Base-by-base conservation (phyloP, 2,888 invertebrate species). In the Muscina levida region DNA sequence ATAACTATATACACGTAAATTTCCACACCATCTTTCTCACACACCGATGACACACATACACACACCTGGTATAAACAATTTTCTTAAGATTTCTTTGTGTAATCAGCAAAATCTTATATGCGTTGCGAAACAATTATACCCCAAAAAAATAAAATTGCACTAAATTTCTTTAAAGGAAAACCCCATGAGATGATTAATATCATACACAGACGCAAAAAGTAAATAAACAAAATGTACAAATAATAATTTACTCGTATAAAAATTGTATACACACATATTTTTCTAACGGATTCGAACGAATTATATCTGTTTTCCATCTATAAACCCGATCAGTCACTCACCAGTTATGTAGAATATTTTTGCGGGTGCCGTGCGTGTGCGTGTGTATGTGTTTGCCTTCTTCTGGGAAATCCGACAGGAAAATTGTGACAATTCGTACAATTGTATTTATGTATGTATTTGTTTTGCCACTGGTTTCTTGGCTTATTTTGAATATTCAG, bases 261-360 rank as follows among this genome's bases (percentile, higher is more conserved):
- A 46, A 46, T 65, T 46, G 46, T 65, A 26, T 65, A 46, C 46
- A 65, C 65, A 65, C 48, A 48, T 1, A 19, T 31, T 31, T 31
- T 31, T 8, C 8, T 31, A 31, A 31, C 8, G 8, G 8, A 31
- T 31, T 31, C 31, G 31, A 5, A 8, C 31, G 8, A 31, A 31
- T 5, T 31, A 5, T 31, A 8, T 31, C 31, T 31, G 3, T 31
- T 31, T 31, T 31, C 31, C 31, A 31, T 5, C 31, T 31, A 31
- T 31, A 5, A 5, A 8, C n/a, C 3, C 31, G 31, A 31, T 31
- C 31, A 5, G 4, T 31, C 31, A 65, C 65, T 65, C 65, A 65
- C 65, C 65, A 24, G 46, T 4, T 46, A 15, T 48, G 48, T 48
- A 48, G 48, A 5, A 48, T 48, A 44, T 44, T 44, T n/a, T 51